Conservation (phyloP, 2,888 invertebrate genomes). For the Branchellion lobata region DNA sequence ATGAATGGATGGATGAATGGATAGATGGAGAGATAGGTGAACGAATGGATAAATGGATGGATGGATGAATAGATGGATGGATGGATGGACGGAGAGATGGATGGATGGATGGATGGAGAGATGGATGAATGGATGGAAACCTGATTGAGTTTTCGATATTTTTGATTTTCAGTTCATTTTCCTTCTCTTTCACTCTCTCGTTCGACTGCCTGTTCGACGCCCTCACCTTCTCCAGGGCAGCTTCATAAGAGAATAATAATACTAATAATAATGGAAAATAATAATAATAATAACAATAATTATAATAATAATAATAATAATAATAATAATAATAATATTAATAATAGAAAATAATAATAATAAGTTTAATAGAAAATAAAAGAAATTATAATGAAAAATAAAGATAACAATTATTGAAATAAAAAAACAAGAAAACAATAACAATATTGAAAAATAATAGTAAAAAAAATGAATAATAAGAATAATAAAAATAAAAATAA, state of each 20-base stretch:
- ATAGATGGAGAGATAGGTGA: neutral
- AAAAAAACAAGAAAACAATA: too few relatives aligned
- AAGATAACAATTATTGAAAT: neutral
- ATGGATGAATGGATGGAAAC: neutral
- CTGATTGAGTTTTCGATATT: neutral
- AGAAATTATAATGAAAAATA: neutral
- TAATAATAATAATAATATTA: too few relatives aligned
- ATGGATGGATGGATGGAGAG: too few relatives aligned
- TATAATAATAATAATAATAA: neutral
- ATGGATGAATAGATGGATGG: too few relatives aligned
- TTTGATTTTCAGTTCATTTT: neutral
- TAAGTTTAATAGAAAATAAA: neutral
- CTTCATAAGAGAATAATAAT: neutral
- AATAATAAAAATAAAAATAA: neutral
- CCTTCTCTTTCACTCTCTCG: slow-evolving; percentile 24
- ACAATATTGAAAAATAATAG: too few relatives aligned
- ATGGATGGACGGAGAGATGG: too few relatives aligned
- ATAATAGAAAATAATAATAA: neutral
- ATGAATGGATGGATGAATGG: neutral
- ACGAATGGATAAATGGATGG: too few relatives aligned
- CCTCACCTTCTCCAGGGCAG: slow-evolving; percentile 25
- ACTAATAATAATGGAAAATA: neutral
- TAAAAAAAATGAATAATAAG: too few relatives aligned
- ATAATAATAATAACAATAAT: neutral
- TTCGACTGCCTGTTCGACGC: slow-evolving; percentile 17